Percentiles rank a stretch among this genome's conserved stretches.
phyloP scores from a whole-genome alignment of 2,113 vertebrate genomes.

The Ictalurus furcatus region DNA sequence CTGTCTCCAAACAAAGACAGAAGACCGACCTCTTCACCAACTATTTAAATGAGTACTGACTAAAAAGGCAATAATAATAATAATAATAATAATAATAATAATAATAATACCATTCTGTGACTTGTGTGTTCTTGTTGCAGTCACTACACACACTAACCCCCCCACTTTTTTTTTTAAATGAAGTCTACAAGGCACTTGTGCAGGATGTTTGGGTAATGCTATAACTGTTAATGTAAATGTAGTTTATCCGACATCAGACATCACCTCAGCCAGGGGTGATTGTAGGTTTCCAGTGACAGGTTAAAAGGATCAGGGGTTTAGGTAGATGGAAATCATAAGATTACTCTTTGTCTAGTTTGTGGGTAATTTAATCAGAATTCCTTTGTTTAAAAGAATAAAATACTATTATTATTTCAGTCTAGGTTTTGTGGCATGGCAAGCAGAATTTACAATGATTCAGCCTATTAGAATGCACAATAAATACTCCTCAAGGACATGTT shows the following conservation, averaged over 20 bases:
- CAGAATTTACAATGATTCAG: background rate
- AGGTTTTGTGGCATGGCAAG: background rate
- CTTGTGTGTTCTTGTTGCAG: background rate
- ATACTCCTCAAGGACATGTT: constrained; percentile 45
- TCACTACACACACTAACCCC: background rate
- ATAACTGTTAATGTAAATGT: background rate
- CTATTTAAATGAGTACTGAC: background rate
- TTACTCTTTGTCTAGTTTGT: background rate
- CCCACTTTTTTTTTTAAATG: background rate
- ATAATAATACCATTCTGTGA: too few species aligned
- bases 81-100: background rate
- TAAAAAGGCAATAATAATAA: background rate
- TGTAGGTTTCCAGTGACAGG: background rate
- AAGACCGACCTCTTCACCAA: background rate
- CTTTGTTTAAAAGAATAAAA: background rate
- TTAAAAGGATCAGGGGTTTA: background rate
- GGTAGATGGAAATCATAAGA: background rate
- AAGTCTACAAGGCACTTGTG: background rate
- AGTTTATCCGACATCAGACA: background rate
- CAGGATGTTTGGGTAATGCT: background rate
- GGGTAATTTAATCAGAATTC: background rate
- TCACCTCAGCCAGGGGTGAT: background rate
- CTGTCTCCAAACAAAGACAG: background rate
- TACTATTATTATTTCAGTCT: background rate
- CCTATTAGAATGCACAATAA: constrained; percentile 30